A percentile compares a stretch with the other conserved stretches of the same genome.
phyloP scores from a whole-genome alignment of 2,888 invertebrate species.

The Seira ritae region DNA sequence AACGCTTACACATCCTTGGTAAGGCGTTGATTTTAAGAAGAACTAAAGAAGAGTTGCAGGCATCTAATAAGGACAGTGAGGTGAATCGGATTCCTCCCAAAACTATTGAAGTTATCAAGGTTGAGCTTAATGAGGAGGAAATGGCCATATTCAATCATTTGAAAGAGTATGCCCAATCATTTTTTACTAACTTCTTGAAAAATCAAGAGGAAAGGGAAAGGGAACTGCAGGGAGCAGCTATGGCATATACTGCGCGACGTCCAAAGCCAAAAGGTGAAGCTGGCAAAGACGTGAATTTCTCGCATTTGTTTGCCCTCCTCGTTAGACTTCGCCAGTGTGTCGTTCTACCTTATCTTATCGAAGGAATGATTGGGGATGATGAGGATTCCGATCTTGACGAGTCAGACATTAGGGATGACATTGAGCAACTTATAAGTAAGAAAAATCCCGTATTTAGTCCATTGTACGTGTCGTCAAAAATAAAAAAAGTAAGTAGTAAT shows the following conservation, averaged over 20 bases:
- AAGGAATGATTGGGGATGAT: slow-evolving; percentile 79
- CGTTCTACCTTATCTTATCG: slow-evolving; percentile 91
- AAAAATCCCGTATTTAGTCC: slow-evolving; percentile 67
- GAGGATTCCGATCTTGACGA: slow-evolving; percentile 76
- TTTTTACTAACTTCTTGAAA: slow-evolving; percentile 64
- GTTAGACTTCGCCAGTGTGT: slow-evolving; percentile 91
- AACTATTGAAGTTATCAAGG: slow-evolving; percentile 78
- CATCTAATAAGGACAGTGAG: slow-evolving; percentile 75
- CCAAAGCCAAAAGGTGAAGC: background rate
- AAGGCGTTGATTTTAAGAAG: slow-evolving; percentile 90
- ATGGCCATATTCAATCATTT: slow-evolving; percentile 87
- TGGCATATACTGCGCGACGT: slow-evolving; percentile 52
- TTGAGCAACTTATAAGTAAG: slow-evolving; percentile 48
- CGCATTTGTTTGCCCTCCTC: slow-evolving; percentile 86
- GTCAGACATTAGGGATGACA: background rate
- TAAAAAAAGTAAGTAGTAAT: slow-evolving; percentile 63
- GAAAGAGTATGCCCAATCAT: slow-evolving; percentile 76
- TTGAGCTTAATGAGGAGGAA: slow-evolving; percentile 83
- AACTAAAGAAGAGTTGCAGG: slow-evolving; percentile 88
- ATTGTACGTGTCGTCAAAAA: slow-evolving; percentile 64
- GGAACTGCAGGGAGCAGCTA: slow-evolving; percentile 61
- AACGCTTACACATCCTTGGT: slow-evolving; percentile 89
- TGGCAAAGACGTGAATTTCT: slow-evolving; percentile 75
- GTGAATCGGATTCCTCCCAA: slow-evolving; percentile 82
- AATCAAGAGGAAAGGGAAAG: slow-evolving; percentile 37